Evolutionary conservation across 1,140 invertebrate species (phyloP).

Genomic region (Sesamia nonagrioides): DNA sequence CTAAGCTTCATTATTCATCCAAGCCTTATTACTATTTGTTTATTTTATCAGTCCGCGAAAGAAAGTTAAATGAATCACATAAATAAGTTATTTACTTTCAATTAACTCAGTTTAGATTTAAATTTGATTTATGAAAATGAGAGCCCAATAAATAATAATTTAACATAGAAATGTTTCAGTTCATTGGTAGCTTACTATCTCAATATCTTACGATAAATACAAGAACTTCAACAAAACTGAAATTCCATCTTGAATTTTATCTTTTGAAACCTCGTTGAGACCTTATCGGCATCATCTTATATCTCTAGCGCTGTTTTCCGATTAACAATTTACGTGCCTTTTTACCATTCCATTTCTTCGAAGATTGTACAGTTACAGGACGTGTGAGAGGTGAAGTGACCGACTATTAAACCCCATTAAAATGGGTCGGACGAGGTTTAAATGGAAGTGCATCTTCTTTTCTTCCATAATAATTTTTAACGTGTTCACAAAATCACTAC

Average conservation of each 20-base stretch:
- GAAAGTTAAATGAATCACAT: too few species aligned
- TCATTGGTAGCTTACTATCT: background rate
- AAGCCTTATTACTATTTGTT: too few species aligned
- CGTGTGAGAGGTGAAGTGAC: constrained; percentile 57
- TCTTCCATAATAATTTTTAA: constrained; percentile 55
- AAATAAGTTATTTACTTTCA: too few species aligned
- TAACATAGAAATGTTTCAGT: background rate
- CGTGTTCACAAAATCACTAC: constrained; percentile 60
- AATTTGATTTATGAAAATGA: background rate
- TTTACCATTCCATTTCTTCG: constrained; percentile 59
- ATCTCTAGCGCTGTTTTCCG: constrained; percentile 45
- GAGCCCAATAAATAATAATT: background rate
- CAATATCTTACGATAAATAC: constrained; percentile 17
- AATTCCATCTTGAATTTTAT: constrained; percentile 57
- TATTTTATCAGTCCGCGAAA: too few species aligned
- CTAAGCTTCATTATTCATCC: too few species aligned
- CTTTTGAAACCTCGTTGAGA: constrained; percentile 57
- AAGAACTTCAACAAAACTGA: background rate
- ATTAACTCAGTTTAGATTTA: too few species aligned
- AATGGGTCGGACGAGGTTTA: constrained; percentile 73
- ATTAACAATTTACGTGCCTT: constrained; percentile 47
- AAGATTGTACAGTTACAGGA: constrained; percentile 56
- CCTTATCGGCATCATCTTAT: constrained; percentile 65
- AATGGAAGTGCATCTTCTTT: constrained; percentile 65
- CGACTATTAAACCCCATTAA: constrained; percentile 61